Evolutionary conservation across 1,140 invertebrate species (phyloP), one percentile per base, ranked within the genome.

Genomic region (Zaprionus taronus): DNA sequence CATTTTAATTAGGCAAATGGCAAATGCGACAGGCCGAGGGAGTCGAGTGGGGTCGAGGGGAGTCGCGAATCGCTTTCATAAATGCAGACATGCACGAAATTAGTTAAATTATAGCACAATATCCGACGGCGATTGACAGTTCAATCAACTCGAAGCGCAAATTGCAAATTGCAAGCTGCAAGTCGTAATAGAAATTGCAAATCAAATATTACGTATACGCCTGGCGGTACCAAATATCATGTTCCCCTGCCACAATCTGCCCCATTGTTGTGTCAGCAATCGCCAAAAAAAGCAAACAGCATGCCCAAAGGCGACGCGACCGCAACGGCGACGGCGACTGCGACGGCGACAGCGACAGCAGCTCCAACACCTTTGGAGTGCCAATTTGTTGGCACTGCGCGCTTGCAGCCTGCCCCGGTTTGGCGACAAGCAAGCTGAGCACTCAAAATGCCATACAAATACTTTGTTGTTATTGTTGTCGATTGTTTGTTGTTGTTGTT

Each of bases 121-220:
- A 72, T 72, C 84, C 75, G 71, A 14, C 51, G 61, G 84, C 84
- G 51, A 84, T 84, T 87, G 84, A 87, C 79, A 90, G 84, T 87
- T 87, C 84, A 87, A 87, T 87, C 84, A 87, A 87, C 84, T 80
- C 55, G 34, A 34, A 53, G 44, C 51, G 51, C 69, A n/a, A 49
- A 49, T 51, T 34, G 62, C 20, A 53, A 64, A 51, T 38, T 66
- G 63, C 36, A 31, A 9, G 51, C 51, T 71, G 69, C 49, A 28
- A 64, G 64, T 57, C 26, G 65, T 74, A 74, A 83, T 78, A 77
- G 83, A 81, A 87, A 83, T 78, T 72, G 64, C 73, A 87, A 89
- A 89, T 81, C 83, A 82, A 89, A 89, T 89, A 89, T 89, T 89
- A 89, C 85, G 85, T 89, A 90, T 89, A 81, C 85, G 81, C 66